Evolutionary conservation across 2,888 invertebrate species (phyloP).

Genomic region (Polyploca ridens): DNA sequence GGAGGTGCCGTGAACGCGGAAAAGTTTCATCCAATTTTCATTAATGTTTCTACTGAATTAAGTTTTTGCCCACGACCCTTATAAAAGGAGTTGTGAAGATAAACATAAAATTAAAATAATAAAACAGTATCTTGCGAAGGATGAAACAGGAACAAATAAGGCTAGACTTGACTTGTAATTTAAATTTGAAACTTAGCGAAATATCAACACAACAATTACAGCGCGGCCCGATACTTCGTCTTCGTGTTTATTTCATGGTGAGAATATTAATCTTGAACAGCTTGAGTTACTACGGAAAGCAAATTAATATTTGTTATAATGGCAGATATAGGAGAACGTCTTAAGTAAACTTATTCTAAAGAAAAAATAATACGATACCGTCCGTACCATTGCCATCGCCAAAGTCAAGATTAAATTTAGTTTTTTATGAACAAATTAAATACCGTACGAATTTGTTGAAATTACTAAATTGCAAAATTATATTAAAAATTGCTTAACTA

Average conservation of each 20-base stretch:
- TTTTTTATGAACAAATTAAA: not conserved
- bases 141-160: not conserved
- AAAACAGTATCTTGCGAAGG: not conserved
- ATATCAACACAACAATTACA: not conserved
- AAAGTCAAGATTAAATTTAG: not conserved
- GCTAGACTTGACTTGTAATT: not conserved
- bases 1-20: conserved; percentile 20
- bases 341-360: not conserved
- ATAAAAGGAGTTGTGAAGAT: conserved; percentile 25
- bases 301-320: not conserved
- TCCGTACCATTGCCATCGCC: not conserved
- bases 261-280: not conserved
- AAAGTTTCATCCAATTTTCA: conserved; percentile 34
- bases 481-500: not conserved
- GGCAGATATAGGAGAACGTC: not conserved
- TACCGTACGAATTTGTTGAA: not conserved
- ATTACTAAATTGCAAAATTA: not conserved
- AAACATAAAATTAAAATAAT: conserved; percentile 2
- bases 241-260: not conserved
- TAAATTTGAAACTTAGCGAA: conserved; percentile 1
- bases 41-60: conserved; percentile 32
- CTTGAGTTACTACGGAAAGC: not conserved
- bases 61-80: conserved; percentile 21
- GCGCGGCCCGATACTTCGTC: not conserved
- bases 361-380: not conserved